Evolutionary conservation across 2,797 vertebrate species (phyloP), one percentile per base, ranked within the genome.

Genomic region (Danio choprae): DNA sequence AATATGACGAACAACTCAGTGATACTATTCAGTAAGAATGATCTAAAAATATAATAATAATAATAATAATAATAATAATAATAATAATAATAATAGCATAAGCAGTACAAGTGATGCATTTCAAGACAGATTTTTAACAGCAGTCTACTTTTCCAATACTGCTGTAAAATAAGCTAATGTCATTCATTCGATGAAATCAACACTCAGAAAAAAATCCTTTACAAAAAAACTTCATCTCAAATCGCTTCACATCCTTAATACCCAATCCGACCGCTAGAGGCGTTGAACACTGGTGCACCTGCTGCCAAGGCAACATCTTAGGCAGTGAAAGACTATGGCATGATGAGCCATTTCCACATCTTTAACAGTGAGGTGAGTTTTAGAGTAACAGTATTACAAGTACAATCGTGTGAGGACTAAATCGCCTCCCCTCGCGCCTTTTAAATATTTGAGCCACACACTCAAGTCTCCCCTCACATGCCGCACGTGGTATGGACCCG

Each of bases 401-500:
- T 56, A n/a, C 6, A 18, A 11, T n/a, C 15, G 36, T 1, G 71
- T 46, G 4, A 9, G 2, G 7, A 10, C 15, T 6, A 40, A 59
- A 64, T 22, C 3, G 4, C 2, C 4, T 13, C 16, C 18, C 29
- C 63, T 46, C 40, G 16, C 4, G 43, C 18, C 12, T 43, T 58
- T 53, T 71, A n/a, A 16, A 76, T 6, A 50, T 38, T 44, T n/a
- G 36, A 13, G 43, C 81, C 83, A 74, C 71, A 81, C 81, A 80
- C 12, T 55, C 44, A 76, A 81, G 65, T 69, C 80, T 68, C 46
- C 81, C 78, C 40, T 85, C 82, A 74, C 41, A 64, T 68, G 71
- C 40, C 83, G 59, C 88, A 89, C 82, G 77, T 77, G 71, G 48
- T 80, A 77, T 82, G 87, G 87, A 80, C 83, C 67, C 70, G 79